phyloP scores from a whole-genome alignment of 2,797 vertebrate genomes.

The Xenopus petersii region DNA sequence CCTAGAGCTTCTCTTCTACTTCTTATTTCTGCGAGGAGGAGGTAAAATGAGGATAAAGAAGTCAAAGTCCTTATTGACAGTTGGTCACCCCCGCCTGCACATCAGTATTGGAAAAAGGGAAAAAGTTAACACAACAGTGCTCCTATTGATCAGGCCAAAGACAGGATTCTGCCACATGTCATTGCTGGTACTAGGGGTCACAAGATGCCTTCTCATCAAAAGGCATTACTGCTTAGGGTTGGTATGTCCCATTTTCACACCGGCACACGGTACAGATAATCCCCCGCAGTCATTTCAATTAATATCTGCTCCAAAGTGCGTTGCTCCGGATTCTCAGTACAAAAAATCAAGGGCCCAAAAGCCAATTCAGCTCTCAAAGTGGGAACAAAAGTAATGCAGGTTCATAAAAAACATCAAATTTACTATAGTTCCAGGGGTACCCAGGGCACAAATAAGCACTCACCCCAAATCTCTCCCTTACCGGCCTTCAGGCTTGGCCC shows the following conservation, averaged over 20 bases:
- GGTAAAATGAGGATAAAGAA: slow-evolving; percentile 24
- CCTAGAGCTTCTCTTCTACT: neutral
- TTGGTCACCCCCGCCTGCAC: neutral
- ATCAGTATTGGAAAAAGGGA: slow-evolving; percentile 6
- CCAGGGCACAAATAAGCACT: too few relatives aligned
- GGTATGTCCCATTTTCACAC: neutral
- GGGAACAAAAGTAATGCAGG: too few relatives aligned
- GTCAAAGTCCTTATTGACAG: slow-evolving; percentile 36
- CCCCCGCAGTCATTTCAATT: neutral
- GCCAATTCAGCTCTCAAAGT: too few relatives aligned
- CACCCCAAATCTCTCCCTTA: too few relatives aligned
- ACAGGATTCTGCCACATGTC: too few relatives aligned
- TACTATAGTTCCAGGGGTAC: too few relatives aligned
- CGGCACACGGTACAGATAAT: too few relatives aligned
- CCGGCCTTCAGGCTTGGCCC: too few relatives aligned
- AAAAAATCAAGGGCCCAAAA: too few relatives aligned
- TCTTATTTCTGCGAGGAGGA: neutral
- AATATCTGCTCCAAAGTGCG: neutral
- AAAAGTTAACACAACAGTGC: neutral
- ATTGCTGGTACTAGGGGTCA: neutral
- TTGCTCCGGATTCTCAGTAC: neutral
- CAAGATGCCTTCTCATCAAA: neutral
- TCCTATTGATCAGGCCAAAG: neutral
- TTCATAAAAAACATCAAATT: too few relatives aligned
- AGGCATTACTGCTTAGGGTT: neutral